These are phyloP conservation scores for Leptinotarsa rubiginosa DNA, from an alignment of 2,888 invertebrate species.

Conservation along the genomic window DNA sequence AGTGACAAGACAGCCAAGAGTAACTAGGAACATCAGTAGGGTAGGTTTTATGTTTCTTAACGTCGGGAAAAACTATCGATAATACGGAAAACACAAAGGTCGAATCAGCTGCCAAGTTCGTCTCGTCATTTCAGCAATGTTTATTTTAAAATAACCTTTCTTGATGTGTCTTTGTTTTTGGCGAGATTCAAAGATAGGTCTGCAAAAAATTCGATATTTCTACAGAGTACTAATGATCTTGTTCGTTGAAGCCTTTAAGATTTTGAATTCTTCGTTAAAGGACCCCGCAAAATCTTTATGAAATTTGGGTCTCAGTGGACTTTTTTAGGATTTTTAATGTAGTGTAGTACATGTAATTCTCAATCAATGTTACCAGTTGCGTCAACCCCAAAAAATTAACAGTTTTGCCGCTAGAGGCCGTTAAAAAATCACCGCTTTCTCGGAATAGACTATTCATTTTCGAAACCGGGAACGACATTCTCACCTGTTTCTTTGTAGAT, in stretches of 20 bases:
- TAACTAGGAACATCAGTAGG: constrained; percentile 60
- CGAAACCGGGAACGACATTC: too few relatives aligned
- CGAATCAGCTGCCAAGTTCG: neutral
- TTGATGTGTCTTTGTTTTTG: constrained; percentile 7
- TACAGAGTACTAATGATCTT: neutral
- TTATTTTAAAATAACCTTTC: constrained; percentile 2
- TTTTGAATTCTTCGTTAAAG: too few relatives aligned
- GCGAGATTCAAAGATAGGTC: neutral
- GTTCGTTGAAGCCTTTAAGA: neutral
- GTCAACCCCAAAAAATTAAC: too few relatives aligned
- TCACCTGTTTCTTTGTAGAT: too few relatives aligned
- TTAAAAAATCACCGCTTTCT: too few relatives aligned
- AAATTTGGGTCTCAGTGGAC: too few relatives aligned
- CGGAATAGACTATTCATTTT: too few relatives aligned
- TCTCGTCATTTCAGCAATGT: neutral
- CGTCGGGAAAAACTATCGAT: neutral
- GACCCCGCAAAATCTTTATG: too few relatives aligned
- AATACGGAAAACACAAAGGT: neutral
- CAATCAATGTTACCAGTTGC: too few relatives aligned
- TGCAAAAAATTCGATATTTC: neutral
- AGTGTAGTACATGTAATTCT: too few relatives aligned
- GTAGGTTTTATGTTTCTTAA: constrained; percentile 46
- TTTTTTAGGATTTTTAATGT: too few relatives aligned
- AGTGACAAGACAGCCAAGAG: constrained; percentile 62
- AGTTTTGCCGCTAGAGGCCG: too few relatives aligned